Conservation (phyloP, 1,140 invertebrate genomes). For the Drosophila arizonae region DNA sequence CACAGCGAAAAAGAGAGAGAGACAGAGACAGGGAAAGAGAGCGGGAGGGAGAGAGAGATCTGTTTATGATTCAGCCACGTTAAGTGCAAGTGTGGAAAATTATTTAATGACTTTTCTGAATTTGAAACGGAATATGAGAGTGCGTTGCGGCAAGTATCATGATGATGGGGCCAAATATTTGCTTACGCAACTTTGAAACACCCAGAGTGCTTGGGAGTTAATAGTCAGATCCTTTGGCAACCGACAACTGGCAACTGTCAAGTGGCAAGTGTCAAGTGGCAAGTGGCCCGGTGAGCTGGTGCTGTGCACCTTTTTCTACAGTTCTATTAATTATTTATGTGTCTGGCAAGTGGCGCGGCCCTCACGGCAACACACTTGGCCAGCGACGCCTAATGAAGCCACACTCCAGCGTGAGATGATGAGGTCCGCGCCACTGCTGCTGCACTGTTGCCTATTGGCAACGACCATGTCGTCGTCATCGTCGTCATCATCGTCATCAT, state of each 20-base stretch:
- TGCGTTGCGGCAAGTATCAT: conserved; percentile 55
- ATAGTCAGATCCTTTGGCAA: conserved; percentile 40
- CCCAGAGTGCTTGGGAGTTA: conserved; percentile 42
- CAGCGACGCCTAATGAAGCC: conserved; percentile 65
- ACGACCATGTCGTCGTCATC: conserved; percentile 43
- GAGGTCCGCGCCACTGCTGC: conserved; percentile 4
- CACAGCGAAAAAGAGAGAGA: not conserved
- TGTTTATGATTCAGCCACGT: conserved; percentile 49
- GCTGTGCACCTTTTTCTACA: conserved; percentile 47
- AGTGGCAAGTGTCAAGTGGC: conserved; percentile 41
- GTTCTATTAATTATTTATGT: conserved; percentile 77
- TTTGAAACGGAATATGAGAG: conserved; percentile 79
- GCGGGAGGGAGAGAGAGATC: conserved; percentile 26
- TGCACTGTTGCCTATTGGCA: conserved; percentile 19
- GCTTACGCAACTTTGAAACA: conserved; percentile 63
- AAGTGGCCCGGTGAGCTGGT: conserved; percentile 23
- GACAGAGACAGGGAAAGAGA: conserved; percentile 1
- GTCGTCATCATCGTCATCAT: conserved; percentile 8
- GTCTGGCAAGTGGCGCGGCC: conserved; percentile 44
- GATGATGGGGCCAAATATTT: conserved; percentile 69
- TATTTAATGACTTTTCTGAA: conserved; percentile 82
- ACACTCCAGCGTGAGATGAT: conserved; percentile 47
- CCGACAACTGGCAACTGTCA: conserved; percentile 1
- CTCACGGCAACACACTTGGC: conserved; percentile 31
- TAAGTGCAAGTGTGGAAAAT: conserved; percentile 81